Evolutionary conservation across 2,113 vertebrate species (phyloP), one percentile per base, ranked within the genome.

Genomic region (Poicephalus meyeri): DNA sequence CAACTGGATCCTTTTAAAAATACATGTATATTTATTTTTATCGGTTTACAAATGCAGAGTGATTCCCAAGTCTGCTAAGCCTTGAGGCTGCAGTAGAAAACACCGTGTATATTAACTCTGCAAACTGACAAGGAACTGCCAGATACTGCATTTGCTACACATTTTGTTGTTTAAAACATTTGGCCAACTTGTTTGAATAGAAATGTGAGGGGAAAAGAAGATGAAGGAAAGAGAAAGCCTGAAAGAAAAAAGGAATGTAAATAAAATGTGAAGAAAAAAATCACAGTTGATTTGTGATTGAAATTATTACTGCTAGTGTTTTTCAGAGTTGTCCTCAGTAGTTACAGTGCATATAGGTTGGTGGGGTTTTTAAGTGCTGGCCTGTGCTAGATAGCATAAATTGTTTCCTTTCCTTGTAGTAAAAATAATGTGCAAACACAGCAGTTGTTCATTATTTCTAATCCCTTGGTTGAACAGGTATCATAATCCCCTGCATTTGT

Each of bases 131-230:
- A 70, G 50, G 18, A 86, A 33, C 50, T 86, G 74, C 47, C 60
- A 93, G 72, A 71, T 64, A 39, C 37, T 52, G 82, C 63, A 78
- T 80, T 69, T 82, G 50, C 60, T 91, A 33, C 50, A 60, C 8
- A 16, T 90, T 93, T 78, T 68, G 23, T 79, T 89, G 28, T 86
- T 88, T 92, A 78, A 93, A 94, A 33, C 24, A 42, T 60, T 94
- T 60, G 68, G 24, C 61, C 0, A 0, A 26, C 44, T 78, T 84
- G 35, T 92, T 74, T 89, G 50, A 86, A 60, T 68, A 61, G 50
- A 88, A 86, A 90, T 71, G n/a, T 8, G n/a, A 68, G 21, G 42
- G 60, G 33, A 9, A 35, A 76, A 56, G 10, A 70, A 65, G 49
- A 69, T 69, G 17, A 81, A 94, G 69, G 42, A 35, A 91, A 79